Conservation (phyloP, 2,888 invertebrate genomes). For the Notodonta dromedarius region DNA sequence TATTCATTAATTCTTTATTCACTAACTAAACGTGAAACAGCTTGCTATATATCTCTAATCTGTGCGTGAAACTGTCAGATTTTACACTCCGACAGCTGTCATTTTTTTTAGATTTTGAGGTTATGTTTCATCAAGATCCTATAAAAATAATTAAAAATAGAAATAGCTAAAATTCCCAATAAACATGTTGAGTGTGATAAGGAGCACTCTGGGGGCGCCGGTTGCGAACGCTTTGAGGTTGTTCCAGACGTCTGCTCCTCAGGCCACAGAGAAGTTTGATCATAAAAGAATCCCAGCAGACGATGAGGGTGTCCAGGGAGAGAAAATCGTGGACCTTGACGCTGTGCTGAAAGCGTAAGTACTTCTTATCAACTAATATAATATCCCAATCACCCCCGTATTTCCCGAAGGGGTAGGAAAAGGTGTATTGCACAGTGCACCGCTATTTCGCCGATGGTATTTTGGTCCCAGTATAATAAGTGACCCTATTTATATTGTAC, state of each 20-base stretch:
- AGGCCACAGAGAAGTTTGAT: slow-evolving; percentile 66
- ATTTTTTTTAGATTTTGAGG: slow-evolving; percentile 19
- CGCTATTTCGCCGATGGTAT: too few species aligned
- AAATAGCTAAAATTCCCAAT: neutral
- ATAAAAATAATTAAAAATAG: slow-evolving; percentile 5
- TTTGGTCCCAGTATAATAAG: too few species aligned
- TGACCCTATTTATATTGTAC: too few species aligned
- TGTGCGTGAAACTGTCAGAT: neutral
- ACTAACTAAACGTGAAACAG: neutral
- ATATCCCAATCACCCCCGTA: neutral
- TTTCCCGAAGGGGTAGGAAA: too few species aligned
- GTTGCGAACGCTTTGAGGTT: slow-evolving; percentile 50
- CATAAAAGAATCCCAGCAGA: slow-evolving; percentile 74
- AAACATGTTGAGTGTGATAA: slow-evolving; percentile 64
- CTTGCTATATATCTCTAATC: neutral
- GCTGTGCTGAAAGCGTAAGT: slow-evolving; percentile 84
- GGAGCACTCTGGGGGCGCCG: slow-evolving; percentile 55
- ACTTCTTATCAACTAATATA: neutral
- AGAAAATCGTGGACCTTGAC: slow-evolving; percentile 89
- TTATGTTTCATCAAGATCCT: slow-evolving; percentile 16
- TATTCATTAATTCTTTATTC: too few species aligned
- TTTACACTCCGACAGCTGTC: too few species aligned
- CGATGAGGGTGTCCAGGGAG: slow-evolving; percentile 92
- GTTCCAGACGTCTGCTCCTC: slow-evolving; percentile 61
- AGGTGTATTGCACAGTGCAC: too few species aligned